These are phyloP conservation scores for Hippoglossus hippoglossus DNA, from an alignment of 2,797 vertebrate species.

Conservation along the genomic window DNA sequence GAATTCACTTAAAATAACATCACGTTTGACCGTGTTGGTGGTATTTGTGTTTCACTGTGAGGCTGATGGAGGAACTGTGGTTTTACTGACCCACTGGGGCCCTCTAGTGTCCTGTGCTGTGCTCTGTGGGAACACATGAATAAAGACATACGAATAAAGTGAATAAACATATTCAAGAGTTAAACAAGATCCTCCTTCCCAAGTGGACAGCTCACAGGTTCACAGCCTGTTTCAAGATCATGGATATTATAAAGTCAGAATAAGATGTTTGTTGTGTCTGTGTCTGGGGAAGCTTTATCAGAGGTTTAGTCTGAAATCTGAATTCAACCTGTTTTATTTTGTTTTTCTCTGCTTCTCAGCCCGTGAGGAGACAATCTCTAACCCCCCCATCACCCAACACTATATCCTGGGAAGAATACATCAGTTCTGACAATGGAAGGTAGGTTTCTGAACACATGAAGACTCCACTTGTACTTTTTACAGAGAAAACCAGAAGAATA, in stretches of 20 bases:
- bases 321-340: neutral
- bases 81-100: slow-evolving; percentile 15
- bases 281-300: neutral
- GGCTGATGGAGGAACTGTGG: neutral
- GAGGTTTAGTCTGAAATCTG: neutral
- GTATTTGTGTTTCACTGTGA: neutral
- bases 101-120: slow-evolving; percentile 50
- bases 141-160: neutral
- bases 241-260: no score
- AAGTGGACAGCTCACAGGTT: neutral
- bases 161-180: neutral
- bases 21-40: neutral
- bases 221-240: neutral
- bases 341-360: slow-evolving; percentile 77
- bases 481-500: neutral
- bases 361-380: slow-evolving; percentile 92
- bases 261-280: neutral
- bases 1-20: neutral
- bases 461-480: neutral
- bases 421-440: slow-evolving; percentile 95
- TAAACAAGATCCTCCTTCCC: neutral
- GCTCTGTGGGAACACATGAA: accelerated
- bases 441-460: slow-evolving; percentile 72
- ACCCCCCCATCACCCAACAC: slow-evolving; percentile 93
- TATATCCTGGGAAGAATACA: slow-evolving; percentile 98